Evolutionary conservation across 1,140 invertebrate genomes (phyloP).

Genomic region (Heliconius eleuchia): DNA sequence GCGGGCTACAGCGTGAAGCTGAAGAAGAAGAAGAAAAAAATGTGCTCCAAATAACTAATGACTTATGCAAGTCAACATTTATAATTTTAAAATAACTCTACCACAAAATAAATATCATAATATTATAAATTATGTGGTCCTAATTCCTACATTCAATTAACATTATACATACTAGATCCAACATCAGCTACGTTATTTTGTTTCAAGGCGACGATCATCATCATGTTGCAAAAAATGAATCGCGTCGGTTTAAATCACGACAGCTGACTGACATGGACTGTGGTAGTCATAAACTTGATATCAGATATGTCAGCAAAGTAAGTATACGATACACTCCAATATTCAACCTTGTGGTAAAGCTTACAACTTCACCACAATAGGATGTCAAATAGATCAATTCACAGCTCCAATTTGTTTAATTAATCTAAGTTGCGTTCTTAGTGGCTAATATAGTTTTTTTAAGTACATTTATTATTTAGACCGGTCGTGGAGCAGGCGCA

Average conservation of each 20-base stretch:
- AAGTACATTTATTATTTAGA: no score
- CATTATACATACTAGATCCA: conserved; percentile 4
- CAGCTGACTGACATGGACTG: conserved; percentile 53
- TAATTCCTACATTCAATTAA: conserved; percentile 7
- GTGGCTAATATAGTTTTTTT: neutral
- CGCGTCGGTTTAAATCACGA: conserved; percentile 52
- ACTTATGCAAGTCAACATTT: no score
- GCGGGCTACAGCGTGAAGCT: neutral
- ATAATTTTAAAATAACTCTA: neutral
- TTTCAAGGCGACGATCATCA: conserved; percentile 38
- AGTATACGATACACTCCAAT: conserved; percentile 34
- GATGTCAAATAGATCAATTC: neutral
- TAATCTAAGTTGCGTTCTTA: neutral
- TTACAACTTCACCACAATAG: neutral
- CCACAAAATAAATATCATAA: neutral
- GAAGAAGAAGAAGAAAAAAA: neutral
- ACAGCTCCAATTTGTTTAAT: neutral
- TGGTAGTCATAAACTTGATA: conserved; percentile 25
- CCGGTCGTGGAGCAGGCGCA: no score
- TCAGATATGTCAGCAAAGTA: conserved; percentile 31
- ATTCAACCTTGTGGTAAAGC: conserved; percentile 24
- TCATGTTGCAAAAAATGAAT: conserved; percentile 50
- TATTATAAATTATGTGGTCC: neutral
- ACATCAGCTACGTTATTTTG: neutral
- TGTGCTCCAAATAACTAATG: no score